Base-by-base conservation (phyloP, 2,113 vertebrate genomes). In the Nothobranchius kuhntae region DNA sequence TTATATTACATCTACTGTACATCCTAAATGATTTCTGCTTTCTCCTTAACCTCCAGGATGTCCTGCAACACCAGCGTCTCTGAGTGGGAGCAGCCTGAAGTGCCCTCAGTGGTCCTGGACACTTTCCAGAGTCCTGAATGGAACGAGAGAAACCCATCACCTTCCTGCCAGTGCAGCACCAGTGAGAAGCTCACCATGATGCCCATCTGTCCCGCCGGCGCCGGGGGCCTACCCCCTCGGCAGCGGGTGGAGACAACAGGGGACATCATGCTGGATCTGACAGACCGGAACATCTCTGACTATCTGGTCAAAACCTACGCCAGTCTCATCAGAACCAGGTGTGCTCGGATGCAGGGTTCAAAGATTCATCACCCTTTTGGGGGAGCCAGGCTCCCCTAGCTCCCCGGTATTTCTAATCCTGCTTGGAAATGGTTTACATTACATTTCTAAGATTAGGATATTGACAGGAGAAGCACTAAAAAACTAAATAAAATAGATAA, bases 301-400 rank as follows among this genome's bases (percentile, higher is more conserved):
- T 99, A 93, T 89, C 88, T 99, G 73, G 93, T 98, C 26, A 99
- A 99, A 92, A 98, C 97, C 0, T 99, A 99, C 53, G 94, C 96
- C 15, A 86, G 55, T 66, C 93, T 99, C 70, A 96, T 99, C 91
- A 94, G 92, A 88, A 91, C 90, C 79, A 98, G 96, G 96, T 95
- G 85, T 67, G 74, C 45, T 36, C 17, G 4, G 35, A 51, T 52
- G 1, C 21, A 21, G 21, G 21, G 21, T 21, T 21, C 21, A 21
- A 21, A 21, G 21, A 21, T 21, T 21, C 21, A 21, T 21, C 21
- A 21, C 21, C 0, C 44, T 10, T 35, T 30, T n/a, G 9, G 9
- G 21, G 21, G 21, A 21, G 21, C 21, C 21, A 21, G 1, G 21
- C 21, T 21, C 21, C 21, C 21, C 21, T 21, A 21, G 21, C 21